A percentile compares a stretch with the other conserved stretches of the same genome.
Conservation (phyloP, 2,113 vertebrate genomes). For the Tichodroma muraria region DNA sequence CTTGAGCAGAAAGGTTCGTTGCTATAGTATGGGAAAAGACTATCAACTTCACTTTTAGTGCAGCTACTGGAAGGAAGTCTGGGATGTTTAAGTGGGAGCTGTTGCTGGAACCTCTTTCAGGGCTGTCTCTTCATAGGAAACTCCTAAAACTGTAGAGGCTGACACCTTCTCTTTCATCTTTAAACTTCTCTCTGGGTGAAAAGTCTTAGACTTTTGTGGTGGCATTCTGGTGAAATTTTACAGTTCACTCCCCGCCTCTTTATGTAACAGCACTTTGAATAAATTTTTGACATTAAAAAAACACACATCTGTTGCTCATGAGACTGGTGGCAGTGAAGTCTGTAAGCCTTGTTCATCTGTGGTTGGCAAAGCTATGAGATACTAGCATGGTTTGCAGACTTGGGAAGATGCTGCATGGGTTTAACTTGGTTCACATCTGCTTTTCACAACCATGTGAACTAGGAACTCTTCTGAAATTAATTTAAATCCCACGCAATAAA, state of each 20-base stretch:
- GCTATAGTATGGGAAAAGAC: neutral
- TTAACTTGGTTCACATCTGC: slow-evolving; percentile 13
- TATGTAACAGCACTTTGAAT: neutral
- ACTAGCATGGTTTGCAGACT: neutral
- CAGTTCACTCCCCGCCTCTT: neutral
- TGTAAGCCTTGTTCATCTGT: neutral
- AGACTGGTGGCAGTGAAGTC: slow-evolving; percentile 17
- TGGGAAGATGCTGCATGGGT: slow-evolving; percentile 55
- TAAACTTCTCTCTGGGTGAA: neutral
- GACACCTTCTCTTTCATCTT: slow-evolving; percentile 1
- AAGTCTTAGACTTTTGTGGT: neutral
- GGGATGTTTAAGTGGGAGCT: neutral
- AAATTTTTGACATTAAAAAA: neutral
- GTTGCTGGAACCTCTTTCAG: neutral
- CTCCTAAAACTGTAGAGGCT: neutral
- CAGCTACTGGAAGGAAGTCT: neutral
- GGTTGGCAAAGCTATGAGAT: neutral
- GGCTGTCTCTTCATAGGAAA: neutral
- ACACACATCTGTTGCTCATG: neutral
- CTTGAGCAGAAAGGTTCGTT: neutral
- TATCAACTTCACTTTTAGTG: neutral
- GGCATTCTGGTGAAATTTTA: neutral
- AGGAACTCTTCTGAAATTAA: neutral
- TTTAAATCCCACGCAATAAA: neutral
- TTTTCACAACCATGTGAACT: neutral